Base-by-base conservation (phyloP, 1,140 invertebrate species). In the Bicyclus anynana region DNA sequence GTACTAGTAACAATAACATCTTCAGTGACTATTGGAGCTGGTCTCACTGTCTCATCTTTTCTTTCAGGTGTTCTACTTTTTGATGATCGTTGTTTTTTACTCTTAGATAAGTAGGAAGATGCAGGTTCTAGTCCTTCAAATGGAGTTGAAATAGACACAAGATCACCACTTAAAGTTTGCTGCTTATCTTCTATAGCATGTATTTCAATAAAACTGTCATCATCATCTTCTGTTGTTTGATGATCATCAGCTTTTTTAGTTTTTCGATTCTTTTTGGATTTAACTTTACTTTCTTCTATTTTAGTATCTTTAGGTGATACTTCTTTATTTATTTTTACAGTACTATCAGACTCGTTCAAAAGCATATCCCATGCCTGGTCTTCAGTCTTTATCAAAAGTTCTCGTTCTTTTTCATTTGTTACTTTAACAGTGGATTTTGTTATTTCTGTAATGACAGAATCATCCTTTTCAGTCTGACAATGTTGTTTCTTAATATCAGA, bases 171-270 rank as follows among this genome's bases (percentile, higher is more conserved):
- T 17, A 67, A 61, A 16, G 59, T 59, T 17, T 80, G 71, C 20
- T 75, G 75, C 27, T 79, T 84, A 21, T 86, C 78, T 57, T 85
- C 80, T 14, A 88, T 87, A 0, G 78, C 72, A 57, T 87, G 84
- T 56, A 88, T 88, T 66, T 88, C 85, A 27, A 88, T 73, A 64
- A 88, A 88, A 60, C 80, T 86, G 40, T 88, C 79, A 29, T 87
- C 85, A 29, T 87, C 85, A 12, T 85, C 83, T 6, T 65, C 67
- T 67, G 81, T 83, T 13, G 65, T 16, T 20, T 69, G 57, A 42
- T 55, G 53, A n/a, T 84, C 82, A 6, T 87, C 85, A 29, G 58
- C 47, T 59, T 77, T 80, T 23, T 67, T 70, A 53, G 23, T 20
- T 62, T 83, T 87, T 38, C 84, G 78, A 47, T 52, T 72, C 67